Percentiles rank a stretch among this genome's conserved stretches.
These are phyloP conservation scores for Melanostoma mellinum DNA, from an alignment of 2,888 invertebrate genomes.

Conservation along the genomic window DNA sequence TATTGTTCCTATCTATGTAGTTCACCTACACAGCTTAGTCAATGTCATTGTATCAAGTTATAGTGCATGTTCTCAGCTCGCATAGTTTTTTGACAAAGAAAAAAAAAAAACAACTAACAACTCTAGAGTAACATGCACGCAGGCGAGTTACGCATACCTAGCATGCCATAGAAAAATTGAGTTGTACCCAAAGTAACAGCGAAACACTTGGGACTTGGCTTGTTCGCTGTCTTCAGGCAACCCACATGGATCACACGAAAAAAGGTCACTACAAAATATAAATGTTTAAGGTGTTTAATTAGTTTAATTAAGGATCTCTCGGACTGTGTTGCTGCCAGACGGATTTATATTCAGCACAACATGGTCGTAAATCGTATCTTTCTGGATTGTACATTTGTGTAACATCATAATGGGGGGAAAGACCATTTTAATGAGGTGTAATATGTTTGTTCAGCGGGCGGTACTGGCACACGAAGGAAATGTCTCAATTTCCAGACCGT, in stretches of 20 bases:
- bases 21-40: slow-evolving; percentile 70
- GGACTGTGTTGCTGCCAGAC: slow-evolving; percentile 50
- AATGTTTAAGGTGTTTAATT: slow-evolving; percentile 71
- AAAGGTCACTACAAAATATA: slow-evolving; percentile 57
- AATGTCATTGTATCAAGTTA: slow-evolving; percentile 69
- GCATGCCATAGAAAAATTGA: slow-evolving; percentile 45
- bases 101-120: background rate
- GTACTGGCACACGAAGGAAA: slow-evolving; percentile 53
- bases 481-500: slow-evolving; percentile 60
- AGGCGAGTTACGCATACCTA: slow-evolving; percentile 14
- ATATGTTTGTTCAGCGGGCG: slow-evolving; percentile 71
- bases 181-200: slow-evolving; percentile 30
- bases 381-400: slow-evolving; percentile 45
- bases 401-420: slow-evolving; percentile 9
- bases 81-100: background rate
- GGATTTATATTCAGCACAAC: slow-evolving; percentile 67
- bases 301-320: slow-evolving; percentile 71
- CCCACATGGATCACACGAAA: slow-evolving; percentile 56
- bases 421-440: slow-evolving; percentile 70
- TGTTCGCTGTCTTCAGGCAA: slow-evolving; percentile 29
- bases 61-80: slow-evolving; percentile 40
- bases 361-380: slow-evolving; percentile 62
- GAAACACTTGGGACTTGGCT: slow-evolving; percentile 23
- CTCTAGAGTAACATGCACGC: slow-evolving; percentile 33
- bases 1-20: slow-evolving; percentile 54